Base-by-base conservation (phyloP, 2,113 vertebrate genomes). In the Oxygymnocypris stewartii region DNA sequence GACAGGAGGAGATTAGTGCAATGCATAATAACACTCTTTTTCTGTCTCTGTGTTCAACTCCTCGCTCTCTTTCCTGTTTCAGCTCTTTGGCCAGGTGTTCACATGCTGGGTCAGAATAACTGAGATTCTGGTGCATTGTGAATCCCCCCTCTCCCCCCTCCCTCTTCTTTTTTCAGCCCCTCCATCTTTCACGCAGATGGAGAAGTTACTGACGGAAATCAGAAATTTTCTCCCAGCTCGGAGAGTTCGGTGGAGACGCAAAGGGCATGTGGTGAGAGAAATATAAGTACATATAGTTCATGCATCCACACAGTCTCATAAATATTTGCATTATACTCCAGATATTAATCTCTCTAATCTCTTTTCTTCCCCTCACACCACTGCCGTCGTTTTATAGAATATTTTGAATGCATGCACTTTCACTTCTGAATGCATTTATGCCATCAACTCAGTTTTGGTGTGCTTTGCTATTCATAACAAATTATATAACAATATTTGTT, bases 211-310 rank as follows among this genome's bases (percentile, higher is more conserved):
- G 96, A 96, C n/a, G 96, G 94, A 44, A 94, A 92, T 71, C 94
- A 93, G 83, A 96, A 96, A 88, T 96, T 95, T 31, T 97, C 96
- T 37, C 96, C 96, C 40, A 96, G 91, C 90, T 96, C 96, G 0
- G 97, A 97, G 79, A 94, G 95, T 1, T 95, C 96, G 1, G 89
- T 95, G 18, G 96, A 96, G 42, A 92, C 95, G 51, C 95, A 96
- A 88, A 96, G 96, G 90, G 95, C 95, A 57, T 97, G 96, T 2
- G 96, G 96, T 97, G 84, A 96, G 92, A 83, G 84, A 28, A 20
- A 65, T 67, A 59, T 1, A 67, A 80, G 14, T n/a, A 49, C 71
- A 79, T 20, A 74, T 74, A 85, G 37, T 25, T 79, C 12, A 81
- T 87, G 49, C 28, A 77, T 40, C 28, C 76, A 77, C 54, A 76